A percentile compares a stretch with the other conserved stretches of the same genome.
Evolutionary conservation across 2,888 invertebrate species (phyloP).

Genomic region (Morpho helenor): DNA sequence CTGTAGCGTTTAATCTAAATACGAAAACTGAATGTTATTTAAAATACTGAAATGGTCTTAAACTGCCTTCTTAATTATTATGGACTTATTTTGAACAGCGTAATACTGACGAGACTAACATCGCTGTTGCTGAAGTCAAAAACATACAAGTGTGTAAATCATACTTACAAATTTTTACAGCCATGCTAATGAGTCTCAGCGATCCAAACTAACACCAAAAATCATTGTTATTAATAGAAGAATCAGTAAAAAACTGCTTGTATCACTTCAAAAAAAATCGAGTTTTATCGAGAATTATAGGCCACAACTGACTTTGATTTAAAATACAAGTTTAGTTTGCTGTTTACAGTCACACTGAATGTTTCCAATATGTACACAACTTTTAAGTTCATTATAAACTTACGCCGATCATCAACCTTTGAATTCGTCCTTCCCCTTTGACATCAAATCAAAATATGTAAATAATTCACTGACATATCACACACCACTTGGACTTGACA

Average conservation of each 20-base stretch:
- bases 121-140: too few species aligned
- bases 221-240: neutral
- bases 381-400: constrained; percentile 17
- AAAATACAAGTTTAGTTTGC: neutral
- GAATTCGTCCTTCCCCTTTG: constrained; percentile 16
- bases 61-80: too few species aligned
- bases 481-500: constrained; percentile 1
- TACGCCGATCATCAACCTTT: constrained; percentile 18
- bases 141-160: neutral
- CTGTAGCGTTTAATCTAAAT: neutral
- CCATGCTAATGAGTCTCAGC: constrained; percentile 15
- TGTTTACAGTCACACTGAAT: too few species aligned
- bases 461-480: constrained; percentile 15
- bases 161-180: constrained; percentile 25
- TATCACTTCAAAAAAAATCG: neutral
- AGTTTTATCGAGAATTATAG: too few species aligned
- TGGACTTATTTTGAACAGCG: too few species aligned
- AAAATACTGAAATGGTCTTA: too few species aligned
- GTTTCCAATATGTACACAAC: too few species aligned
- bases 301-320: too few species aligned
- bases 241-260: constrained; percentile 7
- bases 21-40: neutral
- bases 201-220: constrained; percentile 6
- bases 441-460: constrained; percentile 15
- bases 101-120: too few species aligned